Percentiles rank a stretch among this genome's conserved stretches.
phyloP scores from a whole-genome alignment of 2,888 invertebrate genomes.

The Dascillus cervinus region DNA sequence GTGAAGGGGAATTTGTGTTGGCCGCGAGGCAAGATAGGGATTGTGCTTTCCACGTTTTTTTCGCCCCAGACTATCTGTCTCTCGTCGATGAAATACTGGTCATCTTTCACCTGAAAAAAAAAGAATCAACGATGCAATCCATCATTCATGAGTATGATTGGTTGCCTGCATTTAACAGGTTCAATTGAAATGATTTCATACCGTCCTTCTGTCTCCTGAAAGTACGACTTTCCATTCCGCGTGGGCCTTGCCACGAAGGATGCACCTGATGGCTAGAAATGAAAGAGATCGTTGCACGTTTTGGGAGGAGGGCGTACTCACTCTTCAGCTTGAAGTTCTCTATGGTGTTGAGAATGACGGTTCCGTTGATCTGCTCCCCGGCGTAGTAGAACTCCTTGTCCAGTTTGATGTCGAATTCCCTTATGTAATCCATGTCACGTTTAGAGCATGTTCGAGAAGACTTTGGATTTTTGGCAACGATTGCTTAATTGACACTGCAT shows the following conservation, averaged over 20 bases:
- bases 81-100: slow-evolving; percentile 70
- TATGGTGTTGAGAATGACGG: slow-evolving; percentile 59
- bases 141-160: too few relatives aligned
- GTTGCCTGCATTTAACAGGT: slow-evolving; percentile 2
- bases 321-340: slow-evolving; percentile 71
- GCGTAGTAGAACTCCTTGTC: slow-evolving; percentile 71
- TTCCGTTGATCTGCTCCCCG: slow-evolving; percentile 60
- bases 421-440: slow-evolving; percentile 72
- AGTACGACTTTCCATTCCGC: slow-evolving; percentile 70
- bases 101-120: slow-evolving; percentile 50
- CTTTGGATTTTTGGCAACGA: slow-evolving; percentile 1
- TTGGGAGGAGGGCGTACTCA: too few relatives aligned
- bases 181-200: slow-evolving; percentile 30
- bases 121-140: too few relatives aligned
- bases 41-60: slow-evolving; percentile 53
- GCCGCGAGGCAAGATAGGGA: slow-evolving; percentile 63
- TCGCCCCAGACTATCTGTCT: slow-evolving; percentile 66
- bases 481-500: slow-evolving; percentile 1
- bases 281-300: too few relatives aligned
- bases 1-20: slow-evolving; percentile 58
- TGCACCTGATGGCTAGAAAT: slow-evolving; percentile 56
- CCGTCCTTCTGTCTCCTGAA: slow-evolving; percentile 63
- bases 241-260: slow-evolving; percentile 65
- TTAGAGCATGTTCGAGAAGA: slow-evolving; percentile 1
- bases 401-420: slow-evolving; percentile 66